phyloP scores from a whole-genome alignment of 2,113 vertebrate genomes.

The Eurystomus gularis region DNA sequence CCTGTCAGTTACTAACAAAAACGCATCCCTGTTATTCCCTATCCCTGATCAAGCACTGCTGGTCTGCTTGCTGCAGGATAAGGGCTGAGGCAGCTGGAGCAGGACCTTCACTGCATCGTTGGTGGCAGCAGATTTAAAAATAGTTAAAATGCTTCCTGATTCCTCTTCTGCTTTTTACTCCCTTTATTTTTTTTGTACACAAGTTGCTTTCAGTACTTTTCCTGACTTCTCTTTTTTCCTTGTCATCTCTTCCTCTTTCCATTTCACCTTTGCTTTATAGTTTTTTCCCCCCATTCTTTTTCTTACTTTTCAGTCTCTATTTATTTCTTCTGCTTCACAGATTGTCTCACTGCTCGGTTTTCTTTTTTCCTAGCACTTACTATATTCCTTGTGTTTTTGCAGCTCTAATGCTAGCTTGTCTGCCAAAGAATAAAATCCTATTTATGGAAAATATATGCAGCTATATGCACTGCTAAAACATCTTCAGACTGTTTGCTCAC shows the following conservation, averaged over 20 bases:
- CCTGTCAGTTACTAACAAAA: background rate
- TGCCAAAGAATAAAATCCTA: constrained; percentile 68
- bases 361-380: constrained; percentile 31
- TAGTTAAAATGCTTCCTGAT: background rate
- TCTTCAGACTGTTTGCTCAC: constrained; percentile 67
- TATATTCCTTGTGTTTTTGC: constrained; percentile 40
- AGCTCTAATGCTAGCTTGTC: constrained; percentile 51
- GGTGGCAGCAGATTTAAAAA: background rate
- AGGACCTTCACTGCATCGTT: background rate
- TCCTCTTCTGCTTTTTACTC: background rate
- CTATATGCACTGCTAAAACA: constrained; percentile 56
- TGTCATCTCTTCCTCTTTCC: background rate
- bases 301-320: constrained; percentile 35
- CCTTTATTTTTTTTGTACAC: background rate
- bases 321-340: constrained; percentile 48
- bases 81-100: background rate
- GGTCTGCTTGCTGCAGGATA: background rate
- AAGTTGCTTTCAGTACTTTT: background rate
- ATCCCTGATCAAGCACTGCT: background rate
- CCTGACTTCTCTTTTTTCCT: background rate
- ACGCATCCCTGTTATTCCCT: background rate
- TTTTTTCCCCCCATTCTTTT: background rate
- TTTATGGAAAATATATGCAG: constrained; percentile 67
- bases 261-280: background rate
- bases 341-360: constrained; percentile 57